These are phyloP conservation scores for Callimorpha dominula DNA, from an alignment of 2,888 invertebrate species.

Conservation along the genomic window DNA sequence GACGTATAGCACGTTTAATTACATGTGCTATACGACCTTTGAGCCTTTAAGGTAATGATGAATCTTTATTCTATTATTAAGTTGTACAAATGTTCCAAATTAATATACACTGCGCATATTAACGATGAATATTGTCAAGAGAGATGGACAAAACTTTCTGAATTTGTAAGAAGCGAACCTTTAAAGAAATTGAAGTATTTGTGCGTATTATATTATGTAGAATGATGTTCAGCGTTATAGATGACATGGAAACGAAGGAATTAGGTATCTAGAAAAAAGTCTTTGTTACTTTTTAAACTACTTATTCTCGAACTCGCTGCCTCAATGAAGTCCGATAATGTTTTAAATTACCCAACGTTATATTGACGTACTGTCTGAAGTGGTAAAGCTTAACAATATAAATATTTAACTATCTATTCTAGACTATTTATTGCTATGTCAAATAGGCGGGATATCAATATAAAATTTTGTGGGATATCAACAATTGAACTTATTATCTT, in stretches of 20 bases:
- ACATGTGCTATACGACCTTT: not conserved
- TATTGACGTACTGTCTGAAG: constrained; percentile 66
- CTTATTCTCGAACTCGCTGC: not conserved
- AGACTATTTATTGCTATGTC: constrained; percentile 86
- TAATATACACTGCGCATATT: constrained; percentile 9
- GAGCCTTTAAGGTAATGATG: not conserved
- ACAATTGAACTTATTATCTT: constrained; percentile 70
- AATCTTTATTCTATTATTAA: not conserved
- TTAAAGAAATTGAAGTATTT: constrained; percentile 51
- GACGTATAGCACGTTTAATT: not conserved
- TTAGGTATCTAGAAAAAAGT: constrained; percentile 11
- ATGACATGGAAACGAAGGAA: constrained; percentile 19
- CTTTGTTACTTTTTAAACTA: not conserved
- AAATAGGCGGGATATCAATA: constrained; percentile 85
- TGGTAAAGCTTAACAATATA: constrained; percentile 73
- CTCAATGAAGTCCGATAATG: constrained; percentile 17
- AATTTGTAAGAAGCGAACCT: constrained; percentile 32
- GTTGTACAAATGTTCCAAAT: constrained; percentile 31
- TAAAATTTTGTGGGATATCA: constrained; percentile 72
- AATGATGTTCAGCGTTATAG: constrained; percentile 6
- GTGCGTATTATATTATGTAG: constrained; percentile 67
- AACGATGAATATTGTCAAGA: constrained; percentile 16
- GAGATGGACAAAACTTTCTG: constrained; percentile 24
- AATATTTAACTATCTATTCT: constrained; percentile 83
- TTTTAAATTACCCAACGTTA: constrained; percentile 48